Percentiles rank a stretch among this genome's conserved stretches.
Conservation (phyloP, 2,888 invertebrate genomes). For the Poecilobothrus nobilitatus region DNA sequence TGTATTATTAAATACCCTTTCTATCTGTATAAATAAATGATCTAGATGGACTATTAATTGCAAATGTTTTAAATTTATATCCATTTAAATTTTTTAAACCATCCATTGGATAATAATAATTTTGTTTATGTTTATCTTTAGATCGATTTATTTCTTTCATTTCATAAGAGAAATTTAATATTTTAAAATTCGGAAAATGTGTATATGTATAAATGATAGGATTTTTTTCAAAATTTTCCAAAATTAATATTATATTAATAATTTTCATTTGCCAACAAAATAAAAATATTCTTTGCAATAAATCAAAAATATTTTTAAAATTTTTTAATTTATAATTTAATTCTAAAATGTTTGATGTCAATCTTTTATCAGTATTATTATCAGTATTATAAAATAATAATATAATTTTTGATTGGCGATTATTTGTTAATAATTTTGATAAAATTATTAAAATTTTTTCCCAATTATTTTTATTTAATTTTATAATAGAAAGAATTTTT, state of each 20-base stretch:
- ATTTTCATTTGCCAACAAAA: slow-evolving; percentile 4
- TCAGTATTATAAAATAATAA: neutral
- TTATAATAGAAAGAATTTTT: neutral
- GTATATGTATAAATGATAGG: neutral
- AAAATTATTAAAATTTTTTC: neutral
- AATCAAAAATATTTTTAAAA: neutral
- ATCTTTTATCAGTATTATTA: neutral
- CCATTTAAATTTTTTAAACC: slow-evolving; percentile 2
- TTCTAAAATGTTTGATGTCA: neutral
- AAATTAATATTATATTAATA: neutral
- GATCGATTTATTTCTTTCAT: neutral
- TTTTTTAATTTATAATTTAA: neutral
- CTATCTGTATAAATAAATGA: neutral
- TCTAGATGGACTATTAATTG: neutral
- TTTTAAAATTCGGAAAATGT: neutral
- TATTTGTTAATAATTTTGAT: neutral
- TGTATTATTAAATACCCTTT: neutral
- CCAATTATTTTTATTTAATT: neutral
- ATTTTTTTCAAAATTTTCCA: neutral
- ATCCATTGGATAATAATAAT: neutral
- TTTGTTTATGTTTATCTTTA: neutral
- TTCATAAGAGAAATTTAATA: neutral
- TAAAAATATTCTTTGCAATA: neutral
- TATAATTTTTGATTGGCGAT: slow-evolving; percentile 7
- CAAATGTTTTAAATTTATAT: neutral